Base-by-base conservation (phyloP, 2,113 vertebrate species). In the Galbula dea region DNA sequence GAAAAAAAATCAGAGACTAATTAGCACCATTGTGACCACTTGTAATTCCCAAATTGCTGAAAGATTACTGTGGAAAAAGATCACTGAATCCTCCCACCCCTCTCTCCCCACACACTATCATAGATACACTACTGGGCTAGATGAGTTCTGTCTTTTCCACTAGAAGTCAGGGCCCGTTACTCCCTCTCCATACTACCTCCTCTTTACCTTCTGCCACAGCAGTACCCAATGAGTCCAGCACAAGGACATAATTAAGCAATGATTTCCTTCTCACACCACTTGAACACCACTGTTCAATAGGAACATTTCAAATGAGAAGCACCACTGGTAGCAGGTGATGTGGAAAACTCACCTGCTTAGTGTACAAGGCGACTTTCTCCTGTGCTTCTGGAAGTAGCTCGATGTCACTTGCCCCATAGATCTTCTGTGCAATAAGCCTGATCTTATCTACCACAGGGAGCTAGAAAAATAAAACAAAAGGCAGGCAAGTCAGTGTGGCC, bases 351-450 rank as follows among this genome's bases (percentile, higher is more conserved):
- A 99, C 99, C 98, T 99, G 99, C 95, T 98, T 99, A 74, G 98
- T 99, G 97, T 99, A 99, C 83, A 99, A 93, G 34, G 98, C 96
- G 36, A 98, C 98, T 96, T 99, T 99, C 72, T 98, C 97, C 87
- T 99, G 98, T 39, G 99, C 99, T 87, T 99, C 99, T 4, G 99
- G 99, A 51, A 99, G 98, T 7, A 99, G 98, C 86, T 99, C 99
- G 30, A 99, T 96, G 78, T 99, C 98, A 21, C 98, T 98, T 6
- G 99, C 99, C n/a, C 99, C 99, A 0, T 99, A 99, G 94, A 99
- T 98, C 95, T 98, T 99, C 97, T 98, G 98, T 18, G 99, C 99
- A 52, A 99, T 99, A 85, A 98, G 98, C 78, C 98, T 97, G 95
- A 99, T 99, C 95, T 99, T 99, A 62, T 99, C 99, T 73, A 96